Evolutionary conservation across 2,888 invertebrate genomes (phyloP), one percentile per base, ranked within the genome.

Genomic region (Smittia sp.): DNA sequence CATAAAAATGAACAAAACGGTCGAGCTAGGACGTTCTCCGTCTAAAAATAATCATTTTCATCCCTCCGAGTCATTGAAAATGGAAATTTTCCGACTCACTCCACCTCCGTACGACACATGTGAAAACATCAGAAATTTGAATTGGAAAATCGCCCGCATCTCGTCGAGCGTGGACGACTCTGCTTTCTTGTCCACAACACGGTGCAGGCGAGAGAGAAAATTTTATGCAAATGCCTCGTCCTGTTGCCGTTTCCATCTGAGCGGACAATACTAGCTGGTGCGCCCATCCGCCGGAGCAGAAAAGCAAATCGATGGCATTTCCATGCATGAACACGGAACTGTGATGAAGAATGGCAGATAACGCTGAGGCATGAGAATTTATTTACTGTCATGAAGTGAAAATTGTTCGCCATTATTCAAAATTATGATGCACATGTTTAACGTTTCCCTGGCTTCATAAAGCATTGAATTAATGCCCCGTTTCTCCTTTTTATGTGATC

Each of bases 351-450:
- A n/a, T 32, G 32, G 9, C 32, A 32, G 32, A 32, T 32, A 32
- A 32, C 32, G 3, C 32, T 32, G n/a, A n/a, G n/a, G n/a, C n/a
- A n/a, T 32, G 32, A 32, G 9, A n/a, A n/a, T n/a, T 32, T 32
- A 32, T 32, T 32, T 32, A 32, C 32, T 32, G 32, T 32, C 46
- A 58, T 67, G 67, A 39, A 38, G 39, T 39, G 67, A 20, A 67
- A 67, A 39, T 67, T 38, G 22, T 67, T 38, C 58, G 38, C 24
- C 6, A 38, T 67, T 39, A 38, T 39, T 67, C 27, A 27, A 27
- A 67, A 67, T 67, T 67, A 67, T 67, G 6, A 67, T 67, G 67
- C 67, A 67, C 67, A 9, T 39, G 67, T 32, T 67, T 39, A 39
- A 67, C 32, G 22, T 20, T 67, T 3, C 27, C n/a, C 63, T 63